phyloP scores from a whole-genome alignment of 2,113 vertebrate genomes.

The Anser cygnoides region DNA sequence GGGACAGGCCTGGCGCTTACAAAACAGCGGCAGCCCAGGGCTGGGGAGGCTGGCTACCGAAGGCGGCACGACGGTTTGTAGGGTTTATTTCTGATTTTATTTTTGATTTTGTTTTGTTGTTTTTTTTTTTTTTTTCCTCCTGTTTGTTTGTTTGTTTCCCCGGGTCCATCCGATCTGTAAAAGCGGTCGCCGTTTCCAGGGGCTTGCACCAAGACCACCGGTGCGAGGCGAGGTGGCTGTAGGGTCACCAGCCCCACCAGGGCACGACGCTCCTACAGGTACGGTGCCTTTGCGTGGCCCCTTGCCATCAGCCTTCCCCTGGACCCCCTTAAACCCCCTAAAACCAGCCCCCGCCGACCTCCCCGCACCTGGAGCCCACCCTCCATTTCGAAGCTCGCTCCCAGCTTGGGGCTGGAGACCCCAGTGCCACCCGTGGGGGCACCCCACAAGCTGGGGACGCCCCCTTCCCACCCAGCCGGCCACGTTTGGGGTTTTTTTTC shows the following conservation, averaged over 20 bases:
- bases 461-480: no score
- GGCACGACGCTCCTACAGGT: neutral
- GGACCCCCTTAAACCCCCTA: no score
- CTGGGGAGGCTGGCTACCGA: constrained; percentile 37
- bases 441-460: no score
- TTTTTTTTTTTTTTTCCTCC: neutral
- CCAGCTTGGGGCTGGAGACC: no score
- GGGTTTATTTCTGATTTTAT: no score
- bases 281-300: neutral
- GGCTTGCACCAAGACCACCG: neutral
- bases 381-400: no score
- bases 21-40: constrained; percentile 32
- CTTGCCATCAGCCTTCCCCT: no score
- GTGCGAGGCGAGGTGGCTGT: neutral
- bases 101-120: no score
- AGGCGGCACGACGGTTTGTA: neutral
- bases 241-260: fast-evolving
- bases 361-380: no score
- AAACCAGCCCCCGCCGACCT: no score
- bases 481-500: no score
- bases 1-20: constrained; percentile 32
- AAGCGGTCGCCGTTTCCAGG: neutral
- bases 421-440: no score
- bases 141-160: neutral
- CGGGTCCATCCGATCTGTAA: neutral